Evolutionary conservation across 2,113 vertebrate species (phyloP).

Genomic region (Ctenodactylus gundi): DNA sequence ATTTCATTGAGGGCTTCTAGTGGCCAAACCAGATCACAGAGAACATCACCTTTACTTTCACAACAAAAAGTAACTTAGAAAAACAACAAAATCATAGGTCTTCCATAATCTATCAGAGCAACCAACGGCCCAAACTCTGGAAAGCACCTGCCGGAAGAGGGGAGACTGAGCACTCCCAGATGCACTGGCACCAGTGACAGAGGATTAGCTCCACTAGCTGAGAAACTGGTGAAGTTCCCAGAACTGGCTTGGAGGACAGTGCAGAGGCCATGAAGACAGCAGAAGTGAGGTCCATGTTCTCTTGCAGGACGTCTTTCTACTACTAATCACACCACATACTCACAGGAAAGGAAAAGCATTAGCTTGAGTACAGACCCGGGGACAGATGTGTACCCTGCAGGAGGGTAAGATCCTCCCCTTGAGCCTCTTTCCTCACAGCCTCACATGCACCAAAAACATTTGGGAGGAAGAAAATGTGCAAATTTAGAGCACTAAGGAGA

Average conservation of each 20-base stretch:
- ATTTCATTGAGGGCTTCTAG: neutral
- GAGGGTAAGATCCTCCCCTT: neutral
- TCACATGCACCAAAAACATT: neutral
- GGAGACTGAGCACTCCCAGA: neutral
- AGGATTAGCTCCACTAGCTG: neutral
- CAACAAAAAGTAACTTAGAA: neutral
- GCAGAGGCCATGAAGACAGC: neutral
- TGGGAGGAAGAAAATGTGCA: neutral
- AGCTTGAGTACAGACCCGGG: neutral
- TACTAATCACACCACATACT: neutral
- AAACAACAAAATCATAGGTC: neutral
- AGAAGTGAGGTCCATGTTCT: neutral
- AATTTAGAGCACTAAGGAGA: neutral
- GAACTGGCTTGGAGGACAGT: neutral
- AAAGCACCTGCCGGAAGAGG: neutral
- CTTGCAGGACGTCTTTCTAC: neutral
- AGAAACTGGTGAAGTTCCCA: neutral
- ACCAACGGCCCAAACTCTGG: neutral
- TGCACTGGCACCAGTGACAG: neutral
- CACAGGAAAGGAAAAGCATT: neutral
- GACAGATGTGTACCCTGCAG: neutral
- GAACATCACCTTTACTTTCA: neutral
- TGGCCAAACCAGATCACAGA: neutral
- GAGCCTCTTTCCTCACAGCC: neutral
- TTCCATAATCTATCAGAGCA: neutral